A percentile compares a stretch with the other conserved stretches of the same genome.
Evolutionary conservation across 2,888 invertebrate genomes (phyloP).

Genomic region (Lepetodrilus schrolli): DNA sequence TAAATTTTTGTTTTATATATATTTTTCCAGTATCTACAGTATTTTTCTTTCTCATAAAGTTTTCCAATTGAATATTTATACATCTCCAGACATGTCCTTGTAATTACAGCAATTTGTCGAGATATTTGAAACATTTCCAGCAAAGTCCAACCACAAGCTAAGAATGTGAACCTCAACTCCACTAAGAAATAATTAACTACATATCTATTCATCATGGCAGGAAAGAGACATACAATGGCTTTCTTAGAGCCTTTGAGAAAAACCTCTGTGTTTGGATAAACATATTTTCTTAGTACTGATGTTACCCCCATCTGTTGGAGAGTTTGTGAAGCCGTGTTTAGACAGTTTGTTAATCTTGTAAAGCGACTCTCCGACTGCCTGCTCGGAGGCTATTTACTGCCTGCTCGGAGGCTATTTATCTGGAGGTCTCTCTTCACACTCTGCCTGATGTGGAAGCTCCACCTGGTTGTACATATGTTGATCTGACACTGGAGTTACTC

Average conservation of each 20-base stretch:
- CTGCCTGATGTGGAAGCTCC: not conserved
- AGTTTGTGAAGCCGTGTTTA: conserved; percentile 9
- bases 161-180: not conserved
- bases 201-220: not conserved
- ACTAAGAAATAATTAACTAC: not conserved
- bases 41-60: no score
- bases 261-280: not conserved
- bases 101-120: no score
- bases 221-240: conserved; percentile 20
- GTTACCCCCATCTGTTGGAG: conserved; percentile 15
- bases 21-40: no score
- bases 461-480: conserved; percentile 8
- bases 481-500: no score
- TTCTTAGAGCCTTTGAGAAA: conserved; percentile 13
- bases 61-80: no score
- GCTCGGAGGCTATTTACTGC: not conserved
- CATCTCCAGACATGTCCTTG: no score
- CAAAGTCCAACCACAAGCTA: not conserved
- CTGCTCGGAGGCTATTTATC: conserved; percentile 11
- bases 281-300: conserved; percentile 5
- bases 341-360: conserved; percentile 25
- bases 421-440: not conserved
- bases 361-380: not conserved
- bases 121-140: no score
- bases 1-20: no score